Evolutionary conservation across 2,888 invertebrate genomes (phyloP).

Genomic region (Proisotoma minuta): DNA sequence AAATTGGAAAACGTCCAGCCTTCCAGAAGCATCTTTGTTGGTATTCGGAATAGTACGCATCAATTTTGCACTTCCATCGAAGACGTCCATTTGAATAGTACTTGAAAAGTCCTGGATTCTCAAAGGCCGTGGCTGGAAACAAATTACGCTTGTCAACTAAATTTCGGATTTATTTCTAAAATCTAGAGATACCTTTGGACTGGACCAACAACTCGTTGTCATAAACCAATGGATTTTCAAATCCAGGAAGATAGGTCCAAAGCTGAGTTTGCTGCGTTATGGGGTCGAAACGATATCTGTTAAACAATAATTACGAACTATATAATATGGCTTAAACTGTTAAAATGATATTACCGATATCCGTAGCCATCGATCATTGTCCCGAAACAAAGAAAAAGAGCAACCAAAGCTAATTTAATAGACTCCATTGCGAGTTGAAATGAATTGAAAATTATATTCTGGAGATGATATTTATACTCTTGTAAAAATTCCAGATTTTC

Average conservation of each 20-base stretch:
- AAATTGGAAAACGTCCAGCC: background rate
- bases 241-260: slow-evolving; percentile 7
- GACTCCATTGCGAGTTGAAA: no score
- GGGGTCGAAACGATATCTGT: slow-evolving; percentile 9
- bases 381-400: no score
- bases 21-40: slow-evolving; percentile 5
- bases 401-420: no score
- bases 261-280: slow-evolving; percentile 1
- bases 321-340: no score
- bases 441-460: no score
- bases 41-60: slow-evolving; percentile 1
- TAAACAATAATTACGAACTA: no score
- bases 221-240: background rate
- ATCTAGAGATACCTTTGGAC: no score
- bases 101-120: background rate
- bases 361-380: background rate
- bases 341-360: no score
- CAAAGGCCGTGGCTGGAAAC: background rate
- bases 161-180: background rate
- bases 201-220: background rate
- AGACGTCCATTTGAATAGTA: background rate
- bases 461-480: no score
- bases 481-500: no score
- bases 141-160: background rate
- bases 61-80: slow-evolving; percentile 8